Evolutionary conservation across 2,888 invertebrate species (phyloP).

Genomic region (Pseudococcus longispinus): DNA sequence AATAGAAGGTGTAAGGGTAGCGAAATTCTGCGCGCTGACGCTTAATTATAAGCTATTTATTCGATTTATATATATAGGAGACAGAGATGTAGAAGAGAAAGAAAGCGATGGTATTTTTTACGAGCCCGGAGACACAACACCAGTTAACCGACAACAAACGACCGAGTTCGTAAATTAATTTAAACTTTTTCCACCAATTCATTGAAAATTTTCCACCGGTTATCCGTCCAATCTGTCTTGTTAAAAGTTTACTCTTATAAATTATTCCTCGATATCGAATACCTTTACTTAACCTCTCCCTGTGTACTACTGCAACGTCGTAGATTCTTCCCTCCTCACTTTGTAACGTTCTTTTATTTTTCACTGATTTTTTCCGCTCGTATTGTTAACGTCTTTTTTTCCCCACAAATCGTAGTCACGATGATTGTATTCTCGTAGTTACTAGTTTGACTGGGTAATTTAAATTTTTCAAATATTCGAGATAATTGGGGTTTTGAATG

Average conservation of each 20-base stretch:
- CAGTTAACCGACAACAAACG: conserved; percentile 24
- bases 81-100: background rate
- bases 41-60: conserved; percentile 36
- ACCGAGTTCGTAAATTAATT: conserved; percentile 36
- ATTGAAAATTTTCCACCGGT: conserved; percentile 28
- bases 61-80: background rate
- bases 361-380: no score
- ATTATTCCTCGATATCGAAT: conserved; percentile 28
- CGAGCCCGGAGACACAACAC: conserved; percentile 19
- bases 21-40: conserved; percentile 2
- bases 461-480: no score
- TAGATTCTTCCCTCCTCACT: no score
- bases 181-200: conserved; percentile 33
- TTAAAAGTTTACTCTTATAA: conserved; percentile 31
- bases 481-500: no score
- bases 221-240: conserved; percentile 27
- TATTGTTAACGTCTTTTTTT: no score
- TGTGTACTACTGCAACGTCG: no score
- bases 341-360: no score
- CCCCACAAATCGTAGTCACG: no score
- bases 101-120: background rate
- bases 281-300: background rate
- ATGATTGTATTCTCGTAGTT: no score
- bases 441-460: no score
- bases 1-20: background rate